Evolutionary conservation across 2,113 vertebrate species (phyloP).

Genomic region (Bolborhynchus lineola): DNA sequence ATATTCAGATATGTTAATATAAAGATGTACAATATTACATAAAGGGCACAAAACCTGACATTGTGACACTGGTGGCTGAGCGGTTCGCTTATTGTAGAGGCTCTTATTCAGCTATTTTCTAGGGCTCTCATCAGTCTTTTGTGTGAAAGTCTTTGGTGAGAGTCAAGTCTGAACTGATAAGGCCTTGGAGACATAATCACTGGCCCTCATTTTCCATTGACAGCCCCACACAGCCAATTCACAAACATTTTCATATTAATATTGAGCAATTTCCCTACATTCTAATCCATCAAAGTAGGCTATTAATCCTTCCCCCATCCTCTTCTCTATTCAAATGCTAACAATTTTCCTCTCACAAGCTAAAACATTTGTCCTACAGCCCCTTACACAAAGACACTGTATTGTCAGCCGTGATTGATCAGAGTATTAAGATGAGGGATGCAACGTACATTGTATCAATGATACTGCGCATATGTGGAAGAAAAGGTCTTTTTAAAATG

Average conservation of each 20-base stretch:
- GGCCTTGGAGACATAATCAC: slow-evolving; percentile 81
- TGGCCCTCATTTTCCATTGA: slow-evolving; percentile 79
- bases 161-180: slow-evolving; percentile 81
- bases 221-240: slow-evolving; percentile 78
- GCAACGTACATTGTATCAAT: slow-evolving; percentile 83
- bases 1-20: slow-evolving; percentile 86
- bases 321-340: slow-evolving; percentile 93
- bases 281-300: slow-evolving; percentile 99
- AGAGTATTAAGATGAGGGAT: slow-evolving; percentile 85
- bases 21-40: slow-evolving; percentile 86
- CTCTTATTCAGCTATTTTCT: slow-evolving; percentile 72
- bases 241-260: slow-evolving; percentile 99
- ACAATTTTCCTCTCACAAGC: slow-evolving; percentile 86
- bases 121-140: slow-evolving; percentile 82
- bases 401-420: slow-evolving; percentile 96
- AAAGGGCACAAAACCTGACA: slow-evolving; percentile 77
- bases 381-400: slow-evolving; percentile 86
- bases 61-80: slow-evolving; percentile 64
- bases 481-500: slow-evolving; percentile 78
- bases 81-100: slow-evolving; percentile 67
- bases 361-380: slow-evolving; percentile 92
- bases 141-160: slow-evolving; percentile 77
- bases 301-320: slow-evolving; percentile 87
- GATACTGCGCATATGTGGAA: slow-evolving; percentile 78
- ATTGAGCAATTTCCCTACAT: slow-evolving; percentile 97